Percentiles rank a stretch among this genome's conserved stretches.
Conservation (phyloP, 2,888 invertebrate genomes). For the Caenorhabditis sp. region DNA sequence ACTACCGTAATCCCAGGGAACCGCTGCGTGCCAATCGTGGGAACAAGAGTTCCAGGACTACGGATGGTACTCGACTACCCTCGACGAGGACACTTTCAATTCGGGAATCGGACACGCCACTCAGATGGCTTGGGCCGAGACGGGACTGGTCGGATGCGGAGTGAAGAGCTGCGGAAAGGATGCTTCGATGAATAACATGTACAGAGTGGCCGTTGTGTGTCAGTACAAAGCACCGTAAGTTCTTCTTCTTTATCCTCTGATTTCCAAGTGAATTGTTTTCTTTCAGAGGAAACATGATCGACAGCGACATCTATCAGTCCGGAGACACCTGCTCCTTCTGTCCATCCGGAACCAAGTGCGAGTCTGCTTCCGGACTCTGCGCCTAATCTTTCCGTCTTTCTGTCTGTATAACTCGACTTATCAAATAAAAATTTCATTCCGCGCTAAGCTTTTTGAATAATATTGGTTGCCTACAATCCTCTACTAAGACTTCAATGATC, state of each 20-base stretch:
- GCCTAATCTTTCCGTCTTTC: not conserved
- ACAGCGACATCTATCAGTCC: constrained; percentile 40
- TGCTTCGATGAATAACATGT: constrained; percentile 15
- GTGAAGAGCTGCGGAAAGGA: constrained; percentile 31
- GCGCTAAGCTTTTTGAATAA: no score
- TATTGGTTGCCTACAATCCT: no score
- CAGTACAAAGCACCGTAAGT: constrained; percentile 38
- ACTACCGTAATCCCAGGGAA: constrained; percentile 16
- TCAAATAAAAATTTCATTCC: constrained; percentile 4
- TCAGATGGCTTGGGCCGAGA: constrained; percentile 61
- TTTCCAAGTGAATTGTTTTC: not conserved
- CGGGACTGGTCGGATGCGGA: constrained; percentile 58
- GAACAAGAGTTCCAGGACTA: constrained; percentile 53
- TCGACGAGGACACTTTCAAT: constrained; percentile 46
- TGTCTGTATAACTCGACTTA: constrained; percentile 16
- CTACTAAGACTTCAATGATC: no score
- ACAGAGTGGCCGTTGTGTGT: constrained; percentile 20
- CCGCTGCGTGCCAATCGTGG: constrained; percentile 40
- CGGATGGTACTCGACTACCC: constrained; percentile 55
- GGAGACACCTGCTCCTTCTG: constrained; percentile 55
- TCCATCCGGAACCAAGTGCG: constrained; percentile 45
- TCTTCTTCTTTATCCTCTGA: not conserved
- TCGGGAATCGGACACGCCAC: constrained; percentile 65
- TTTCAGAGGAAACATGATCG: constrained; percentile 48
- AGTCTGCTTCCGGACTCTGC: constrained; percentile 51